phyloP scores from a whole-genome alignment of 2,113 vertebrate genomes.

The Catharus fuscescens region DNA sequence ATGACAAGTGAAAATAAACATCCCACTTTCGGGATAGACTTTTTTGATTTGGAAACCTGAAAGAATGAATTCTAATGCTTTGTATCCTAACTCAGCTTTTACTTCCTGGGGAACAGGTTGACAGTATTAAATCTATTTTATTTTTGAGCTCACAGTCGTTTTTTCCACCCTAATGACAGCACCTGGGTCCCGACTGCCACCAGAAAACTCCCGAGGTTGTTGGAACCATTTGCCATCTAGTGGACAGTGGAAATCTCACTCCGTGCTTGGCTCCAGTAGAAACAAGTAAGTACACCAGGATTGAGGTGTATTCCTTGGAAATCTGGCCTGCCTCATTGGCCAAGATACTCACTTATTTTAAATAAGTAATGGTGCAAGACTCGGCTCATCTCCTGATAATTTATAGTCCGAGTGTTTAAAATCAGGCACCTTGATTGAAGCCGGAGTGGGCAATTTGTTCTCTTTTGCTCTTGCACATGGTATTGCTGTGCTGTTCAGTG shows the following conservation, averaged over 20 bases:
- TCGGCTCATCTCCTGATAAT: background rate
- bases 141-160: background rate
- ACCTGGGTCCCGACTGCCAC: accelerated
- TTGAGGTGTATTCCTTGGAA: accelerated
- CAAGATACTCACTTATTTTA: background rate
- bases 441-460: background rate
- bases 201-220: background rate
- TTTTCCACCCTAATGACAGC: background rate
- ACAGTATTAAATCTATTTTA: background rate
- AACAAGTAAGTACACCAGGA: accelerated
- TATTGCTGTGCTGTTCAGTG: background rate
- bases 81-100: background rate
- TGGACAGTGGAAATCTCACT: background rate
- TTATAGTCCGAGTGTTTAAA: background rate
- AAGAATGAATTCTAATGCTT: background rate
- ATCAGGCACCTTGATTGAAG: background rate
- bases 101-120: background rate
- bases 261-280: accelerated
- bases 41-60: background rate
- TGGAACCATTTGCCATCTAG: slow-evolving; percentile 44
- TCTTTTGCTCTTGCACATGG: background rate
- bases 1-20: background rate
- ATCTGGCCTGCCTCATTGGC: accelerated
- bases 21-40: too few relatives aligned
- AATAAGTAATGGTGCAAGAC: background rate